A percentile compares a stretch with the other conserved stretches of the same genome.
Evolutionary conservation across 2,797 vertebrate genomes (phyloP).

Genomic region (Neoniphon sammara): DNA sequence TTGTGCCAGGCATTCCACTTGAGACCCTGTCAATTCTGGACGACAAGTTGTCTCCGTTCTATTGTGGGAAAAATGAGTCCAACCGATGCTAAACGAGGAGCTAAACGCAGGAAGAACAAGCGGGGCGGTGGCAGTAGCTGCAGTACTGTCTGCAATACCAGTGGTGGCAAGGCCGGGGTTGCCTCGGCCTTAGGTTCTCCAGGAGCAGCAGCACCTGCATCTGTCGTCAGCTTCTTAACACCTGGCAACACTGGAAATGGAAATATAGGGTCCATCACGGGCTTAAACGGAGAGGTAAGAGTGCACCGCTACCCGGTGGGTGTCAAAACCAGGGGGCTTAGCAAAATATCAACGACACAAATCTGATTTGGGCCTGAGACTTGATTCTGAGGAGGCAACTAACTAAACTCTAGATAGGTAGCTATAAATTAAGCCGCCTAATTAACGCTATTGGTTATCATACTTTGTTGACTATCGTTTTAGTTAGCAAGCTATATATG

Average conservation of each 20-base stretch:
- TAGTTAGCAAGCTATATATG: neutral
- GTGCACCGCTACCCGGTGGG: constrained; percentile 21
- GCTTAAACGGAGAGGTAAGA: constrained; percentile 86
- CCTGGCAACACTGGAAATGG: constrained; percentile 73
- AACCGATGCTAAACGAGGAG: constrained; percentile 97
- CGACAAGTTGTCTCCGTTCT: constrained; percentile 80
- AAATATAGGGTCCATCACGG: constrained; percentile 72
- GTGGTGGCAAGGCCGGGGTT: constrained; percentile 87
- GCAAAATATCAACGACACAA: constrained; percentile 70
- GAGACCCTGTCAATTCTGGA: constrained; percentile 76
- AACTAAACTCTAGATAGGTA: constrained; percentile 41
- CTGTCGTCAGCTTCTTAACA: constrained; percentile 83
- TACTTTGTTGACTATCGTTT: neutral
- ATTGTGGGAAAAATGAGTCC: constrained; percentile 89
- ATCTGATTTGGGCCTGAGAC: constrained; percentile 71
- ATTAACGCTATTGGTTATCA: neutral
- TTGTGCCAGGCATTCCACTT: constrained; percentile 67
- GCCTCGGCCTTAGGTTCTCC: constrained; percentile 83
- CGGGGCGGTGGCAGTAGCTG: constrained; percentile 91
- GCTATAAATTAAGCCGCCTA: constrained; percentile 27
- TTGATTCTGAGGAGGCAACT: constrained; percentile 52
- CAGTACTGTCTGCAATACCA: constrained; percentile 83
- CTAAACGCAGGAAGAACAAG: constrained; percentile 98
- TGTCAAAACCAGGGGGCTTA: constrained; percentile 58
- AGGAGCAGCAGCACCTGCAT: constrained; percentile 78